Conservation (phyloP, 2,797 vertebrate genomes). For the Smutsia gigantea region DNA sequence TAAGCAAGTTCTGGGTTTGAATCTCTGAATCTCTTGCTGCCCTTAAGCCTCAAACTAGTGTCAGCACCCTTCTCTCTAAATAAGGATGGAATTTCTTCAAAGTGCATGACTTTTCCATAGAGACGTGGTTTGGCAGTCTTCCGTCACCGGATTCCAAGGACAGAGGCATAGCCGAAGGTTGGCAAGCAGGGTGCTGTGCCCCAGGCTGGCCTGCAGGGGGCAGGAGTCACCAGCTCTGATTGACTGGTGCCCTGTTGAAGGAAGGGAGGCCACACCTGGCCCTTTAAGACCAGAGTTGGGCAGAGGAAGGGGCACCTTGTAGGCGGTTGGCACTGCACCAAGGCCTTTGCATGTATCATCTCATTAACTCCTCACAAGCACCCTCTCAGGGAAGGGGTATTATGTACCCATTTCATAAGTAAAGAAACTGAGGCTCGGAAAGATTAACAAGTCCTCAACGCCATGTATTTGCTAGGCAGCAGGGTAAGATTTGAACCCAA, state of each 20-base stretch:
- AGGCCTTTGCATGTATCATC: not conserved
- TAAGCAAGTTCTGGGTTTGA: not conserved
- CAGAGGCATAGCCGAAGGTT: constrained; percentile 31
- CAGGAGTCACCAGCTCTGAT: constrained; percentile 59
- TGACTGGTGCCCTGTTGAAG: not conserved
- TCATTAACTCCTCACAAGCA: not conserved
- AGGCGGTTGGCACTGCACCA: not conserved
- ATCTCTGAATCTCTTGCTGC: not conserved
- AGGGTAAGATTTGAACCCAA: not conserved
- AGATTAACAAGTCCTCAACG: not conserved
- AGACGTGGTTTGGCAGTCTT: not conserved
- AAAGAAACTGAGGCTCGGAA: constrained; percentile 24
- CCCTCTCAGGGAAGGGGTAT: not conserved
- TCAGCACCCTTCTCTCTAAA: not conserved
- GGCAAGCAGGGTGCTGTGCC: not conserved
- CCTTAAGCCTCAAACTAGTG: not conserved
- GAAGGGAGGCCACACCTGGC: too few relatives aligned
- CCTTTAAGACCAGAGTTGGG: not conserved
- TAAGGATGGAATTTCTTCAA: not conserved
- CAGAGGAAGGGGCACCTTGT: not conserved
- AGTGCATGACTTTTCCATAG: not conserved
- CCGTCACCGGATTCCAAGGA: constrained; percentile 58
- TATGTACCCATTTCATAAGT: constrained; percentile 21
- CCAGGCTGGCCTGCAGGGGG: constrained; percentile 63
- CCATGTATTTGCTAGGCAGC: not conserved